Evolutionary conservation across 2,113 vertebrate species (phyloP).

Genomic region (Psettodes erumei): DNA sequence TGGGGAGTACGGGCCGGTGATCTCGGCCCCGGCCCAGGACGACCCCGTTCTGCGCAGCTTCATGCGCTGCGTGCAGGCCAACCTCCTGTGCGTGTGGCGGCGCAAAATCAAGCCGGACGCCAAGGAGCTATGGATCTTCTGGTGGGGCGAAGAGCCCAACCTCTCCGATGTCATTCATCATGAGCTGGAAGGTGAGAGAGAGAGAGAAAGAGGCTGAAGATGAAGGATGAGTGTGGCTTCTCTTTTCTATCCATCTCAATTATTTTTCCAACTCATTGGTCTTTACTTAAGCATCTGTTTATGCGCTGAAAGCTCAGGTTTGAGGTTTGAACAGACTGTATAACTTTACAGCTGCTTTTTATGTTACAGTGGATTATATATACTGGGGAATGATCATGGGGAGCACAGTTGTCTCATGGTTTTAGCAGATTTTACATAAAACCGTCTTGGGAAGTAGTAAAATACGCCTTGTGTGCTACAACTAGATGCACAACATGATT

Average conservation of each 20-base stretch:
- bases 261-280: slow-evolving; percentile 46
- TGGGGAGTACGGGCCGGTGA: slow-evolving; percentile 96
- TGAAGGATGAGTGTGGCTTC: slow-evolving; percentile 32
- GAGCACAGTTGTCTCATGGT: slow-evolving; percentile 7
- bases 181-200: slow-evolving; percentile 92
- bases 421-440: slow-evolving; percentile 37
- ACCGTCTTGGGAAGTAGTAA: slow-evolving; percentile 14
- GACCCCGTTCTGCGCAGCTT: slow-evolving; percentile 98
- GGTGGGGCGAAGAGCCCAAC: slow-evolving; percentile 98
- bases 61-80: slow-evolving; percentile 96
- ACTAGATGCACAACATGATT: slow-evolving; percentile 2
- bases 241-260: slow-evolving; percentile 37
- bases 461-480: slow-evolving; percentile 33
- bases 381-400: slow-evolving; percentile 22
- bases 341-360: slow-evolving; percentile 46
- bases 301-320: slow-evolving; percentile 47
- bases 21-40: slow-evolving; percentile 96
- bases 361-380: slow-evolving; percentile 28
- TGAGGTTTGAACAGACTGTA: slow-evolving; percentile 31
- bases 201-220: slow-evolving; percentile 9
- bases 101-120: slow-evolving; percentile 91
- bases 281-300: slow-evolving; percentile 29
- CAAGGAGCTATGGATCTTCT: slow-evolving; percentile 99
- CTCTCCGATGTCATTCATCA: slow-evolving; percentile 94
- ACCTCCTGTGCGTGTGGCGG: slow-evolving; percentile 97